Evolutionary conservation across 2,888 invertebrate genomes (phyloP).

Genomic region (Acrobasis repandana): DNA sequence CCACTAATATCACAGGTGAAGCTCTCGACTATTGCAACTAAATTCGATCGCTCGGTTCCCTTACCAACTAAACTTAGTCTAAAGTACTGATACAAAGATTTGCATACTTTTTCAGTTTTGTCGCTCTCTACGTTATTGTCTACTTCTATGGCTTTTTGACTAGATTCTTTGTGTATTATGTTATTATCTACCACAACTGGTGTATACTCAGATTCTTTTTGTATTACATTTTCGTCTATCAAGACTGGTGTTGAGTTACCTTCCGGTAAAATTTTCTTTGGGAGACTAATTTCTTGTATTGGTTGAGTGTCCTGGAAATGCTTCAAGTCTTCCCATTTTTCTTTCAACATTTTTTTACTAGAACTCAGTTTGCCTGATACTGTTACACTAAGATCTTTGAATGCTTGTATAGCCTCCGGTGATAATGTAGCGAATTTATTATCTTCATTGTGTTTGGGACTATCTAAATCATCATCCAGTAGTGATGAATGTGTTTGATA

Average conservation of each 20-base stretch:
- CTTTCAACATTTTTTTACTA: constrained; percentile 79
- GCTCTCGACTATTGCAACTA: constrained; percentile 67
- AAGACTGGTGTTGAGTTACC: constrained; percentile 44
- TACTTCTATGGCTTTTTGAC: constrained; percentile 69
- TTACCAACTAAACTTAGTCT: constrained; percentile 72
- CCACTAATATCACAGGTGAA: constrained; percentile 74
- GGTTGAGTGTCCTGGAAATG: constrained; percentile 62
- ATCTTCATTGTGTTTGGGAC: constrained; percentile 48
- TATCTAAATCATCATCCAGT: constrained; percentile 50
- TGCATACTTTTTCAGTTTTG: constrained; percentile 61
- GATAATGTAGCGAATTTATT: constrained; percentile 62
- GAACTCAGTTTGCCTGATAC: constrained; percentile 79
- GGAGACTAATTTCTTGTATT: constrained; percentile 39
- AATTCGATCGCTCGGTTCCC: constrained; percentile 65
- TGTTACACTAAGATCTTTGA: constrained; percentile 75
- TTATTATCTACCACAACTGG: constrained; percentile 51
- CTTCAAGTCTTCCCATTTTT: constrained; percentile 81
- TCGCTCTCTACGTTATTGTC: constrained; percentile 61
- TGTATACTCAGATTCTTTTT: constrained; percentile 60
- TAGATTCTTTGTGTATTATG: constrained; percentile 75
- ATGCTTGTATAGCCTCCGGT: constrained; percentile 75
- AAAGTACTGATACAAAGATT: constrained; percentile 71
- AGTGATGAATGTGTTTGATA: constrained; percentile 61
- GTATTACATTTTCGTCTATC: constrained; percentile 63
- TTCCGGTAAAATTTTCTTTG: constrained; percentile 43